Evolutionary conservation across 2,888 invertebrate species (phyloP).

Genomic region (Eilema depressum): DNA sequence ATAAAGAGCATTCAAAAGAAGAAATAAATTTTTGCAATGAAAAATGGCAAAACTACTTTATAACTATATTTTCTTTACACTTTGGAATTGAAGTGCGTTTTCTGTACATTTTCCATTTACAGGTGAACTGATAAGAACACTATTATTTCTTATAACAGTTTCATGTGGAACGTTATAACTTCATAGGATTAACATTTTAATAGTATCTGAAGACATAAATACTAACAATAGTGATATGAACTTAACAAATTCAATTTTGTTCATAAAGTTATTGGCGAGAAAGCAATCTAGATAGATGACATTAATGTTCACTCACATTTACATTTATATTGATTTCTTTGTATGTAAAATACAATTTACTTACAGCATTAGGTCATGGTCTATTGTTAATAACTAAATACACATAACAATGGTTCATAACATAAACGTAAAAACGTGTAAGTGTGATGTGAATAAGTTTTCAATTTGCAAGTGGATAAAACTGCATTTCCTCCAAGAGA

Average conservation of each 20-base stretch:
- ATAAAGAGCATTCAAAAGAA: not conserved
- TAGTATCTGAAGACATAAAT: constrained; percentile 15
- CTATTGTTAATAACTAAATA: not conserved
- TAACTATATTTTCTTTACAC: constrained; percentile 10
- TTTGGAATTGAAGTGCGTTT: constrained; percentile 16
- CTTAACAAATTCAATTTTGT: constrained; percentile 19
- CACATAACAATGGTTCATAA: not conserved
- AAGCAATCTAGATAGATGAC: constrained; percentile 12
- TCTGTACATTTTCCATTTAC: constrained; percentile 20
- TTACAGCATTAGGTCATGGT: not conserved
- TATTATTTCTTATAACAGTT: constrained; percentile 22
- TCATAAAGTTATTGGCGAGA: constrained; percentile 8
- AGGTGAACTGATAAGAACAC: constrained; percentile 22
- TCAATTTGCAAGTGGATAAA: not conserved
- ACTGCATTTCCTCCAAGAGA: too few species aligned
- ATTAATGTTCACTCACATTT: not conserved
- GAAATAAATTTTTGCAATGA: not conserved
- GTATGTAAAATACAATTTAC: constrained; percentile 11
- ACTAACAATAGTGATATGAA: constrained; percentile 13
- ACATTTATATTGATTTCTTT: constrained; percentile 6
- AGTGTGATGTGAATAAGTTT: not conserved
- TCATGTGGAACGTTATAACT: constrained; percentile 23
- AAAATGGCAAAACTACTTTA: not conserved
- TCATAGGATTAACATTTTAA: constrained; percentile 21
- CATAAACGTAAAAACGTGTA: not conserved